Evolutionary conservation across 2,113 vertebrate species (phyloP), one percentile per base, ranked within the genome.

Genomic region (Anolis carolinensis): DNA sequence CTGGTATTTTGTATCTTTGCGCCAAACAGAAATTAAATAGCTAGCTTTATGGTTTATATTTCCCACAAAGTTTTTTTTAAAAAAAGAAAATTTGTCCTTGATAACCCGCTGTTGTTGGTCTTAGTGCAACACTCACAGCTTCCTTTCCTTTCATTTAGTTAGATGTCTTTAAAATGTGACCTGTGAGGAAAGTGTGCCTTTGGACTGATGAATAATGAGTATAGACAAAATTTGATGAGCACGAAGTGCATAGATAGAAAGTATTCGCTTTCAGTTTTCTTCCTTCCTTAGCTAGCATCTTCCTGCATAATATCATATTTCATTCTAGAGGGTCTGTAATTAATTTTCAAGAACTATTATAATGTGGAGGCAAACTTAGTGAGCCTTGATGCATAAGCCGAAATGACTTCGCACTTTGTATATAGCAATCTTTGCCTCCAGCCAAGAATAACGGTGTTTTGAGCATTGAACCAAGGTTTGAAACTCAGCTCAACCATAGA

Each of bases 51-150:
- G 68, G 11, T 32, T 3, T 32, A 48, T 72, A 67, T 44, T 48
- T 62, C 16, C n/a, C 13, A 1, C 11, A 62, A 18, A 34, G 73
- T 62, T 23, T 75, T 83, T 76, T 44, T 44, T n/a, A n/a, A 48
- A 65, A 84, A 83, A 20, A 75, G 59, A 48, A 73, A 84, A 55
- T 75, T 84, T 65, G 55, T 59, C 59, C 82, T 84, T 75, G 44
- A 82, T 32, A 63, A 48, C 11, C 13, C 59, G n/a, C 27, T 55
- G 63, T 67, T 32, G 21, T 34, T 77, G n/a, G 21, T 34, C 5
- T 79, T 36, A 23, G 9, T 78, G n/a, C 79, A n/a, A 50, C 14
- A n/a, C 59, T 86, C 74, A 11, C 36, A 50, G 6, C 7, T 50
- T 30, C 52, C 52, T 55, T 63, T 80, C 52, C 67, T 77, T 52